These are phyloP conservation scores for Tribolium madens DNA, from an alignment of 1,140 invertebrate genomes.

Conservation along the genomic window DNA sequence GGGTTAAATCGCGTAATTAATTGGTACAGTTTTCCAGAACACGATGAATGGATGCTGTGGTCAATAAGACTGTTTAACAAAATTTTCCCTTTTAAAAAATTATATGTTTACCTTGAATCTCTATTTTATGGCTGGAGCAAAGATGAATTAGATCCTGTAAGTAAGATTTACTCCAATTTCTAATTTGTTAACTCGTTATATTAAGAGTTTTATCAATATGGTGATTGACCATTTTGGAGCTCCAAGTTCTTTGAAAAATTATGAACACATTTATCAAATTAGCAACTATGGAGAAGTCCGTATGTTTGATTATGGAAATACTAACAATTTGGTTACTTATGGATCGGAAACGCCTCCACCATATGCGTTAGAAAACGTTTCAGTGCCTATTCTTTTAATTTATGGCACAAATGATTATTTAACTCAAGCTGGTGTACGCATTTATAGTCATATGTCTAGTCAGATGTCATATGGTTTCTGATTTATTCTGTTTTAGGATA, in stretches of 20 bases:
- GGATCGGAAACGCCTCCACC: neutral
- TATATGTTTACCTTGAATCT: neutral
- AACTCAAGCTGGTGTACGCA: slow-evolving; percentile 1
- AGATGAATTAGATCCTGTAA: slow-evolving; percentile 14
- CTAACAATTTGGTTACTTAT: neutral
- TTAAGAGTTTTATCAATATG: neutral
- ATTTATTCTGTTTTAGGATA: neutral
- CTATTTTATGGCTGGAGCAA: neutral
- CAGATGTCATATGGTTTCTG: neutral
- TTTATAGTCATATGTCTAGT: neutral
- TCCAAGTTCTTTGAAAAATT: slow-evolving; percentile 6
- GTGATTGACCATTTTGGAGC: neutral
- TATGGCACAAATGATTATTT: neutral
- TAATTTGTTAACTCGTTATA: neutral
- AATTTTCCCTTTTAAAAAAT: slow-evolving; percentile 27
- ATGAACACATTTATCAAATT: neutral
- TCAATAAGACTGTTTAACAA: neutral
- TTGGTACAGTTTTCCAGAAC: neutral
- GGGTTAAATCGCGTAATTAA: neutral
- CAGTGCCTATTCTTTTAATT: slow-evolving; percentile 2
- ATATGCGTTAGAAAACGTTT: neutral
- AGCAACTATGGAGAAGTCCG: neutral
- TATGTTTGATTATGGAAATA: slow-evolving; percentile 16
- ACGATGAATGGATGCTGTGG: neutral
- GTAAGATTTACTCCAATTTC: neutral